Evolutionary conservation across 64 coral and sea anemone genomes (phyloP), one percentile per base, ranked within the genome.

Genomic region (Dendrophyllia cribrosa): DNA sequence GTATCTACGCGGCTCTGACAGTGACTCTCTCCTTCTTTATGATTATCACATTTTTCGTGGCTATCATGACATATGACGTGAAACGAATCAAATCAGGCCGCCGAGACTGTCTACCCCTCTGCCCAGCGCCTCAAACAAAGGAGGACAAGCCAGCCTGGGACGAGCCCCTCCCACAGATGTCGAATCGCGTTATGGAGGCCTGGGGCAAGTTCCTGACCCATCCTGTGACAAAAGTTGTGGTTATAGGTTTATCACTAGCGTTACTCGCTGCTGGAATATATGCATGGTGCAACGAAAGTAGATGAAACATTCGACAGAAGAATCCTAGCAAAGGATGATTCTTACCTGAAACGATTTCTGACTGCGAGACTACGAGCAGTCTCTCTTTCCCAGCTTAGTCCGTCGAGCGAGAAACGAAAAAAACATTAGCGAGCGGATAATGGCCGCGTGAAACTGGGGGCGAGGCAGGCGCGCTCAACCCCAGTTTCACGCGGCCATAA

Each of bases 41-140:
- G 58, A 76, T 94, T 16, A 56, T 89, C 9, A 94, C 92, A n/a
- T 79, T 62, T 50, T 89, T 94, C 81, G 92, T 94, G 59, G 92
- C 77, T 14, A 52, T 78, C 16, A 89, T 89, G 92, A 56, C 56
- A n/a, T n/a, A n/a, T n/a, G n/a, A n/a, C n/a, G n/a, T n/a, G n/a
- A n/a, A n/a, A n/a, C n/a, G n/a, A n/a, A 94, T 94, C 9, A 94
- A 88, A 34, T 53, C 65, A 50, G 21, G 74, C n/a, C 92, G 77
- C 87, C 77, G 92, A 44, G 92, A 94, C 22, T 85, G 69, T 17
- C 51, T 89, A 65, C 92, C 92, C 43, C 34, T 82, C 58, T 94
- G 87, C 43, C 6, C 7, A 10, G 92, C 24, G 12, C 68, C 92
- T 17, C 76, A 26, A 64, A 47, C 87, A 11, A 66, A 48, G 68